Conservation (phyloP, 2,888 invertebrate genomes). For the Falcaria lacertinaria region DNA sequence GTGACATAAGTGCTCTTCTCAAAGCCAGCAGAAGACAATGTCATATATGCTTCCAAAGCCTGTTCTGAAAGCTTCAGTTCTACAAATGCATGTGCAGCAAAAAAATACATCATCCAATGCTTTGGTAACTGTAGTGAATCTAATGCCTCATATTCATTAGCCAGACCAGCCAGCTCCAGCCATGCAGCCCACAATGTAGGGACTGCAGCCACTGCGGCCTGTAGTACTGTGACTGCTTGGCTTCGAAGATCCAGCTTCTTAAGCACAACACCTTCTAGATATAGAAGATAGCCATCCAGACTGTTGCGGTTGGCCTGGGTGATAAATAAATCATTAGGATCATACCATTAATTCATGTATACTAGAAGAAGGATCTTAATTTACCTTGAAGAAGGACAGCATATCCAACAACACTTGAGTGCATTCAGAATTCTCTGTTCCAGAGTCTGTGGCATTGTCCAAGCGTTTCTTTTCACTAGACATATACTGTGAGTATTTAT, state of each 20-base stretch:
- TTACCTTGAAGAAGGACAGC: constrained; percentile 68
- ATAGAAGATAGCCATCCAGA: constrained; percentile 92
- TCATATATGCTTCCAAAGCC: constrained; percentile 90
- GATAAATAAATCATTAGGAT: no score
- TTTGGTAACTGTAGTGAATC: constrained; percentile 84
- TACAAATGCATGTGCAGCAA: constrained; percentile 92
- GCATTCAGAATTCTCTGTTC: constrained; percentile 60
- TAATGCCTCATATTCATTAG: constrained; percentile 89
- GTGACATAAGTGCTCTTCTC: constrained; percentile 92
- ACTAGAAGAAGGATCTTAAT: not conserved
- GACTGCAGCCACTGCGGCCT: constrained; percentile 87
- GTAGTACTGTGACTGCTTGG: constrained; percentile 88
- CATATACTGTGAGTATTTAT: constrained; percentile 92
- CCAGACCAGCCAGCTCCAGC: constrained; percentile 92
- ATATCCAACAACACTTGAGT: constrained; percentile 67
- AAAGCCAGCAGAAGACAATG: constrained; percentile 89
- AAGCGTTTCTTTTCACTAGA: constrained; percentile 94
- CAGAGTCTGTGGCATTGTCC: constrained; percentile 82
- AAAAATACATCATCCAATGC: constrained; percentile 97
- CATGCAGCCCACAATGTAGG: constrained; percentile 98
- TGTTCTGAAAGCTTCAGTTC: constrained; percentile 95
- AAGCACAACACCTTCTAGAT: constrained; percentile 94
- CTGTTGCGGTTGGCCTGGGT: constrained; percentile 80
- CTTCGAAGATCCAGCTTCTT: constrained; percentile 90
- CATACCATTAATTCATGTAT: no score